These are phyloP conservation scores for Drosophila tristis DNA, from an alignment of 1,140 invertebrate genomes.

Conservation along the genomic window DNA sequence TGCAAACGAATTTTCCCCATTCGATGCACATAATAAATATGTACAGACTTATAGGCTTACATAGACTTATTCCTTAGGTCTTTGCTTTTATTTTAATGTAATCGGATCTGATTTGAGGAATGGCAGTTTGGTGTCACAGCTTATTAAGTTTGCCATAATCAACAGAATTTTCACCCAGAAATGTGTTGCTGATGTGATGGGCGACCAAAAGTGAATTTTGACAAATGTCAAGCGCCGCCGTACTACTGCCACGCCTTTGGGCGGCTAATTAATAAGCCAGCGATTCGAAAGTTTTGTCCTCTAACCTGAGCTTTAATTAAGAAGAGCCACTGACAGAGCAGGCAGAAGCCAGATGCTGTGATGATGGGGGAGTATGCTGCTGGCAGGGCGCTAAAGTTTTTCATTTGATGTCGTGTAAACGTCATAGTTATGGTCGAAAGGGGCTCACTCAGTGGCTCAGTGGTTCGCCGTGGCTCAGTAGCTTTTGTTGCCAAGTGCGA, in stretches of 20 bases:
- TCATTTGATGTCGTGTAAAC: slow-evolving; percentile 71
- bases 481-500: background rate
- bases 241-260: background rate
- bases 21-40: too few relatives aligned
- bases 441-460: slow-evolving; percentile 20
- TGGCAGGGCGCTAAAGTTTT: slow-evolving; percentile 52
- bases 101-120: too few relatives aligned
- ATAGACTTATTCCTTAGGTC: too few relatives aligned
- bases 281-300: slow-evolving; percentile 58
- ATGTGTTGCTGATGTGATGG: too few relatives aligned
- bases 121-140: too few relatives aligned
- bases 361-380: background rate
- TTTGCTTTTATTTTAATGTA: too few relatives aligned
- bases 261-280: slow-evolving; percentile 57
- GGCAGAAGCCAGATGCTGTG: background rate
- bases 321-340: slow-evolving; percentile 37
- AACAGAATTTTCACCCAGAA: background rate
- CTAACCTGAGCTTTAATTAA: slow-evolving; percentile 58
- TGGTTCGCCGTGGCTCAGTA: background rate
- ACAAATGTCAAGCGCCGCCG: slow-evolving; percentile 37
- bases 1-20: too few relatives aligned
- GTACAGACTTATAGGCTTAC: too few relatives aligned
- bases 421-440: slow-evolving; percentile 48
- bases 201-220: background rate
- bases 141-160: too few relatives aligned